These are phyloP conservation scores for Heteromormyrus szaboi DNA, from an alignment of 2,797 vertebrate species.

Conservation along the genomic window DNA sequence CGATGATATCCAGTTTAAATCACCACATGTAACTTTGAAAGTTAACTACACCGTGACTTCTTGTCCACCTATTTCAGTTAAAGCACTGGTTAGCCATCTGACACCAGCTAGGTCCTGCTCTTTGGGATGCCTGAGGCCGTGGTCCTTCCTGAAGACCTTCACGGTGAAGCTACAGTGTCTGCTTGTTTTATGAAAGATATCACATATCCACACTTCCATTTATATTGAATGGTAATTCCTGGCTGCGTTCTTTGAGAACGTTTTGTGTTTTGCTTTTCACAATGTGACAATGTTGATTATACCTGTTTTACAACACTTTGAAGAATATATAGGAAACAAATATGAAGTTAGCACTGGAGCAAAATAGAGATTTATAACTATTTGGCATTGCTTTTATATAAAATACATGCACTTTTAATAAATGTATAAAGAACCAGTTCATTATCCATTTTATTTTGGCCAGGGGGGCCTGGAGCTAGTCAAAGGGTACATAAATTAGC, in stretches of 20 bases:
- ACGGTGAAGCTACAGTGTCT: neutral
- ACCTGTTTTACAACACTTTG: conserved; percentile 18
- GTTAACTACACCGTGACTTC: neutral
- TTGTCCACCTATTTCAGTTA: conserved; percentile 63
- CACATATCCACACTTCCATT: conserved; percentile 30
- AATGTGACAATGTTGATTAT: neutral
- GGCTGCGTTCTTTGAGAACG: conserved; percentile 14
- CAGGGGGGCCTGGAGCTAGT: neutral
- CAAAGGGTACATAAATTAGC: neutral
- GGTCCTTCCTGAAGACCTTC: conserved; percentile 27
- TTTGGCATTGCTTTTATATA: neutral
- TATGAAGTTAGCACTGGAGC: neutral
- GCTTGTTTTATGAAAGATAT: conserved; percentile 26
- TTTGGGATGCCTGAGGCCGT: conserved; percentile 1
- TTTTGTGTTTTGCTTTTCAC: conserved; percentile 13
- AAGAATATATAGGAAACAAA: neutral
- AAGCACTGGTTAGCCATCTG: conserved; percentile 90
- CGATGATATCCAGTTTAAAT: neutral
- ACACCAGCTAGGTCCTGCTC: conserved; percentile 40
- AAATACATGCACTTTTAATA: neutral
- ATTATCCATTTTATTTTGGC: neutral
- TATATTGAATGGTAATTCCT: conserved; percentile 26
- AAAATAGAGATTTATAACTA: neutral
- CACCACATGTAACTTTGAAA: neutral
- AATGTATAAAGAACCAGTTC: neutral